Conservation (phyloP, 2,888 invertebrate species). For the Polymixis flavicincta region DNA sequence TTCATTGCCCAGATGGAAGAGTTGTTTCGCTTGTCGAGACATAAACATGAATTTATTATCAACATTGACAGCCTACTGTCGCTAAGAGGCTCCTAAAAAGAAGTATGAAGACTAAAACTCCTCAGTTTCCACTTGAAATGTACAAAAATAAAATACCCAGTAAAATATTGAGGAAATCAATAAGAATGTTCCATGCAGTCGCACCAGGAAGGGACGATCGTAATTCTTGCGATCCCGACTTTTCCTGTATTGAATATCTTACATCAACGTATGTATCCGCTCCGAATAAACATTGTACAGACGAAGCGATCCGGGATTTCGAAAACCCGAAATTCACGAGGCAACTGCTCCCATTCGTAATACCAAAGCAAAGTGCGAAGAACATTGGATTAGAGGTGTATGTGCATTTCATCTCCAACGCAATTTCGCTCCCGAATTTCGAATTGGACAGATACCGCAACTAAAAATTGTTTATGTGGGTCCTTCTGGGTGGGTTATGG, state of each 20-base stretch:
- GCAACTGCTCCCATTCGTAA: conserved; percentile 30
- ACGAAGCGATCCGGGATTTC: conserved; percentile 46
- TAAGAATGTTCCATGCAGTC: conserved; percentile 55
- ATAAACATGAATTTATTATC: conserved; percentile 41
- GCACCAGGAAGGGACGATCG: conserved; percentile 60
- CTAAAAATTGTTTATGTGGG: conserved; percentile 33
- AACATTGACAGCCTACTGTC: conserved; percentile 4
- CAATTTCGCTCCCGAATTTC: conserved; percentile 28
- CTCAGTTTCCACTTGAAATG: conserved; percentile 9
- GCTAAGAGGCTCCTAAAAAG: conserved; percentile 8
- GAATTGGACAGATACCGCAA: conserved; percentile 13
- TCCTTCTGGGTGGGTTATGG: background rate
- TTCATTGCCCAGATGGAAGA: conserved; percentile 16
- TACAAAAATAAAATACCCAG: conserved; percentile 31
- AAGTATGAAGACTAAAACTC: conserved; percentile 7
- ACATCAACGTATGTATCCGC: conserved; percentile 62
- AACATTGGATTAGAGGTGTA: conserved; percentile 43
- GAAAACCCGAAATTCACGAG: conserved; percentile 40
- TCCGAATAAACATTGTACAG: conserved; percentile 54
- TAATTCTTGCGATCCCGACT: conserved; percentile 68
- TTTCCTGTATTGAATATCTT: conserved; percentile 71
- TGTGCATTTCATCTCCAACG: conserved; percentile 46
- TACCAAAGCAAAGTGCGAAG: conserved; percentile 45
- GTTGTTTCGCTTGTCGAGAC: background rate
- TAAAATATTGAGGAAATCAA: conserved; percentile 46